Conservation (phyloP, 2,113 vertebrate species). For the Channa maculata region DNA sequence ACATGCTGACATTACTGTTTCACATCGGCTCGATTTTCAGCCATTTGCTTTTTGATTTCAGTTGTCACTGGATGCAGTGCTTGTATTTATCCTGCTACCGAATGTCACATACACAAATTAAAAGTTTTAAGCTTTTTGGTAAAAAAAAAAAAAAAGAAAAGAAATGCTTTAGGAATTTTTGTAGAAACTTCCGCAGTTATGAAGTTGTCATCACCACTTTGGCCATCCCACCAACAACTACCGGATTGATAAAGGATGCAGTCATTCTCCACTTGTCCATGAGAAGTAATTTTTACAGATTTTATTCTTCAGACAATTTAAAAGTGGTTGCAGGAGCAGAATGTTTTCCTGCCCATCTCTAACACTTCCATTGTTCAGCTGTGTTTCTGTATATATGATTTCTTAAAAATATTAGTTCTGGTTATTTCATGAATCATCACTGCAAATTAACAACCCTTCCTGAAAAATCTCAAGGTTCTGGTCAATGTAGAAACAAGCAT, state of each 20-base stretch:
- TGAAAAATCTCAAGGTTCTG: too few species aligned
- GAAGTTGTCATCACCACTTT: slow-evolving; percentile 19
- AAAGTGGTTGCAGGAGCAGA: slow-evolving; percentile 27
- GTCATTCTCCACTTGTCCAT: not conserved
- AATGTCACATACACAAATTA: slow-evolving; percentile 25
- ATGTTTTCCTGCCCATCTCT: slow-evolving; percentile 21
- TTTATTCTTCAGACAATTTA: slow-evolving; percentile 12
- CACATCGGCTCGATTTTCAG: slow-evolving; percentile 41
- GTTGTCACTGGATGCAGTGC: slow-evolving; percentile 24
- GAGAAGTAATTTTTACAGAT: too few species aligned
- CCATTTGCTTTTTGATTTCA: slow-evolving; percentile 57
- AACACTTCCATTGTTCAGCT: slow-evolving; percentile 17
- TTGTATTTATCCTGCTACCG: slow-evolving; percentile 15
- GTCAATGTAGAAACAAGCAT: slow-evolving; percentile 30
- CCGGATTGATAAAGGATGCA: slow-evolving; percentile 5
- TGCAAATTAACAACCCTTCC: too few species aligned
- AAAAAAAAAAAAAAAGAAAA: too few species aligned
- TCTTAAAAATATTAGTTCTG: slow-evolving; percentile 8
- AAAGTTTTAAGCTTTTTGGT: too few species aligned
- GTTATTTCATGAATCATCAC: slow-evolving; percentile 5
- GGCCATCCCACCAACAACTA: slow-evolving; percentile 32
- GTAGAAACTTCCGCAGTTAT: not conserved
- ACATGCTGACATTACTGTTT: slow-evolving; percentile 70
- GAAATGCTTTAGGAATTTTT: not conserved
- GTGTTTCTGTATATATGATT: slow-evolving; percentile 10